phyloP scores from a whole-genome alignment of 2,797 vertebrate genomes.

The Myotis pilosus region DNA sequence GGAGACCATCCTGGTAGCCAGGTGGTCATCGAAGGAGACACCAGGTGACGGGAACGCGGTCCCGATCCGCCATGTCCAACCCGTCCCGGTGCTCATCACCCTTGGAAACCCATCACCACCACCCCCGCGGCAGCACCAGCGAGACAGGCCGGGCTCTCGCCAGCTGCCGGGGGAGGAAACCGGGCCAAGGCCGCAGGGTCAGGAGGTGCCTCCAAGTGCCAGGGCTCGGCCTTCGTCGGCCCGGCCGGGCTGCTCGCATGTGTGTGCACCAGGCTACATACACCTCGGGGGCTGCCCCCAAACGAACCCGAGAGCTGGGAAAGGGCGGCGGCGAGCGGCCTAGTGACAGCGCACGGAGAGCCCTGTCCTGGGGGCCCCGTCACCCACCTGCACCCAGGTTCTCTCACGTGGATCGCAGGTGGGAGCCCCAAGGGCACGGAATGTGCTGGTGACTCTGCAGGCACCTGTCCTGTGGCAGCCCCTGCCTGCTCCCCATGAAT shows the following conservation, averaged over 20 bases:
- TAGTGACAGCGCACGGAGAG: neutral
- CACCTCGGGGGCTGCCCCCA: neutral
- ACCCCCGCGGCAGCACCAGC: neutral
- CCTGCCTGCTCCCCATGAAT: neutral
- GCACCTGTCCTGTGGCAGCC: slow-evolving; percentile 14
- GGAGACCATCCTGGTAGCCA: slow-evolving; percentile 1
- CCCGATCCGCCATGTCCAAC: slow-evolving; percentile 62
- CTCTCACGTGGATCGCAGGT: accelerated
- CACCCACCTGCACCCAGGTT: neutral
- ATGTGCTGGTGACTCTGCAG: neutral
- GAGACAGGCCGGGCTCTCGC: slow-evolving; percentile 34
- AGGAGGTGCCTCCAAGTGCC: neutral
- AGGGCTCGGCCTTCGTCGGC: slow-evolving; percentile 52
- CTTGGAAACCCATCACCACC: slow-evolving; percentile 56
- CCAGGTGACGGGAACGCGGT: neutral
- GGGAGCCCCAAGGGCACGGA: neutral
- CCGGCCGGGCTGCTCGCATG: neutral
- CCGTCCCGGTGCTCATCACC: slow-evolving; percentile 56
- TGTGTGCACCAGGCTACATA: neutral
- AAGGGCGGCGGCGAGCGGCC: neutral
- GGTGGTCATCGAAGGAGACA: slow-evolving; percentile 39
- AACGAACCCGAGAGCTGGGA: neutral
- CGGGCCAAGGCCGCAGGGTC: neutral
- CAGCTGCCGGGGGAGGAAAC: neutral
- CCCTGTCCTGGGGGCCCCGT: neutral